Evolutionary conservation across 2,113 vertebrate species (phyloP).

Genomic region (Eretmodus cyanostictus): DNA sequence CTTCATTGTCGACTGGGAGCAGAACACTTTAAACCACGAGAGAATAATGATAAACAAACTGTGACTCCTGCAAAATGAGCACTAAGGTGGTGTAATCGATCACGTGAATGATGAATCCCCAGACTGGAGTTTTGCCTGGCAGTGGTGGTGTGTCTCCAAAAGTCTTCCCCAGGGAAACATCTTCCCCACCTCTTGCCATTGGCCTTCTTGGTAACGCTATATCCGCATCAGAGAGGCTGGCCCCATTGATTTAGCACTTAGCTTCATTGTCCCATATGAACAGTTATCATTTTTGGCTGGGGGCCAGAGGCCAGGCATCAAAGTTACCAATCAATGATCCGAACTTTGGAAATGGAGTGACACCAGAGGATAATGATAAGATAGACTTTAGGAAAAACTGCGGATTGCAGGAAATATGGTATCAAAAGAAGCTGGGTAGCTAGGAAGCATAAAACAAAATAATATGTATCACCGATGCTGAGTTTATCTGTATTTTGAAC

Average conservation of each 20-base stretch:
- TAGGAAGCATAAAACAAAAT: neutral
- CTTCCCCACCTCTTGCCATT: constrained; percentile 61
- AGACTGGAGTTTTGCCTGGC: constrained; percentile 27
- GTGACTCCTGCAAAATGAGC: constrained; percentile 5
- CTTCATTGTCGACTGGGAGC: neutral
- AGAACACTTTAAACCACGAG: neutral
- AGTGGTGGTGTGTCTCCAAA: constrained; percentile 61
- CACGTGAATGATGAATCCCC: constrained; percentile 49
- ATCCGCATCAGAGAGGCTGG: constrained; percentile 67
- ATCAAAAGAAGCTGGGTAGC: neutral
- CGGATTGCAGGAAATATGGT: constrained; percentile 41
- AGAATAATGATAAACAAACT: neutral
- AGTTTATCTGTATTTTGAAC: neutral
- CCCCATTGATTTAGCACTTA: constrained; percentile 78
- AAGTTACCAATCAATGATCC: constrained; percentile 68
- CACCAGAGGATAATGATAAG: neutral
- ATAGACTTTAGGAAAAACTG: neutral
- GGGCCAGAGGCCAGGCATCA: constrained; percentile 60
- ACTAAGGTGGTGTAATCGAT: constrained; percentile 54
- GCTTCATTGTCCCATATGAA: constrained; percentile 71
- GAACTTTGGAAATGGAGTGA: constrained; percentile 56
- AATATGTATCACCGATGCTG: fast-evolving
- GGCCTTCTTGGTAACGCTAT: constrained; percentile 71
- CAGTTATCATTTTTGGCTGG: constrained; percentile 69
- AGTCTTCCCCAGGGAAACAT: constrained; percentile 68